Evolutionary conservation across 2,888 invertebrate species (phyloP), one percentile per base, ranked within the genome.

Genomic region (Dugesia japonica): DNA sequence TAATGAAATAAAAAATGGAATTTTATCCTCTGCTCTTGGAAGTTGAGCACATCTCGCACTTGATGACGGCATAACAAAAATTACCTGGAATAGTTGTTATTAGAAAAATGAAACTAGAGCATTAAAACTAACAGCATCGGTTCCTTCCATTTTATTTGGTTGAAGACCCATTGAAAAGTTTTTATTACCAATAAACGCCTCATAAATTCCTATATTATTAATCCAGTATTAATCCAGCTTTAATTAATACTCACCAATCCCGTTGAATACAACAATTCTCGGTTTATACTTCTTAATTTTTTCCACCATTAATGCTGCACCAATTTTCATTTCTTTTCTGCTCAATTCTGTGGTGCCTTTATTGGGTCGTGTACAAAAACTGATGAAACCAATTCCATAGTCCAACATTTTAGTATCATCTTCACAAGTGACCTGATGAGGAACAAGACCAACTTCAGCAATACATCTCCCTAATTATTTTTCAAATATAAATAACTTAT

Each of bases 21-120:
- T 92, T 87, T 97, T 97, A 87, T 97, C 95, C 0, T 92, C 91
- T 26, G 94, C 94, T 81, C 94, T 89, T n/a, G 95, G 95, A 81
- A 95, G 87, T 85, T 95, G 94, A 42, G 95, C 93, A 87, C 94
- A 95, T 75, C 95, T 89, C 74, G 95, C 94, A 83, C 93, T 94
- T 74, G 94, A 94, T 76, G 94, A 95, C 79, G 95, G 95, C 94
- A 95, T 94, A 83, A 97, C 95, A 92, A 92, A 97, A 88, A 94
- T 92, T 85, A 92, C 90, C 94, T 94, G 87, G 4, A 13, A 31
- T 31, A n/a, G n/a, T n/a, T n/a, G n/a, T n/a, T n/a, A n/a, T n/a
- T n/a, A n/a, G n/a, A n/a, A n/a, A n/a, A n/a, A n/a, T n/a, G n/a
- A n/a, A n/a, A n/a, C n/a, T n/a, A n/a, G n/a, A 31, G 13, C 31